Conservation (phyloP, 2,797 vertebrate genomes). For the Coccyzus lansbergi region DNA sequence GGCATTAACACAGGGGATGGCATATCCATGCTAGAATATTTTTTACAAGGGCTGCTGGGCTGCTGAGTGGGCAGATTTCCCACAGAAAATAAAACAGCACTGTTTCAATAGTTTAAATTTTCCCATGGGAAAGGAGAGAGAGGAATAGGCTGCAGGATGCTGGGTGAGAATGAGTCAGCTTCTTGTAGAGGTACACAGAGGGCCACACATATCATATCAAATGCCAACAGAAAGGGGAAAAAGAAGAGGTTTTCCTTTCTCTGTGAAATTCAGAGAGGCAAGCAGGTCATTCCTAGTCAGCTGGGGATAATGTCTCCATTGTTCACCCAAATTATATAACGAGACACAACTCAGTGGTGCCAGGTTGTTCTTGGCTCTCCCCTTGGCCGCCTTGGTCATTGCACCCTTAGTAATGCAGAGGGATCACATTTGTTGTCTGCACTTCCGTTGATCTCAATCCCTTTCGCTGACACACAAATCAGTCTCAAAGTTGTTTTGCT, state of each 20-base stretch:
- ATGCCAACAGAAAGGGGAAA: background rate
- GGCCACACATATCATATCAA: background rate
- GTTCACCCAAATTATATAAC: background rate
- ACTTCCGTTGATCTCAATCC: background rate
- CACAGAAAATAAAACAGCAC: background rate
- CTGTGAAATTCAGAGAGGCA: background rate
- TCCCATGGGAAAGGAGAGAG: background rate
- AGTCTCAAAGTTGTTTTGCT: background rate
- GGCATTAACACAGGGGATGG: background rate
- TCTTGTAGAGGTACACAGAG: background rate
- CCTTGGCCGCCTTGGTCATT: background rate
- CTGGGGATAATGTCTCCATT: background rate
- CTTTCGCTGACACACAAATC: background rate
- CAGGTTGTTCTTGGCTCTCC: background rate
- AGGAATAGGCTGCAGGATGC: background rate
- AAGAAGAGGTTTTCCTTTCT: background rate
- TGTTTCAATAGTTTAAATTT: background rate
- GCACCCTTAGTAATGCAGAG: background rate
- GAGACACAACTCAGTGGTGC: background rate
- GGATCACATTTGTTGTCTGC: background rate
- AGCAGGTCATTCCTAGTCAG: background rate
- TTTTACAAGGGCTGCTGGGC: background rate
- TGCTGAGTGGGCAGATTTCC: background rate
- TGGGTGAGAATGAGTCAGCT: background rate
- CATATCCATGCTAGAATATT: background rate